Conservation (phyloP, 2,113 vertebrate species). For the Miniopterus natalensis region DNA sequence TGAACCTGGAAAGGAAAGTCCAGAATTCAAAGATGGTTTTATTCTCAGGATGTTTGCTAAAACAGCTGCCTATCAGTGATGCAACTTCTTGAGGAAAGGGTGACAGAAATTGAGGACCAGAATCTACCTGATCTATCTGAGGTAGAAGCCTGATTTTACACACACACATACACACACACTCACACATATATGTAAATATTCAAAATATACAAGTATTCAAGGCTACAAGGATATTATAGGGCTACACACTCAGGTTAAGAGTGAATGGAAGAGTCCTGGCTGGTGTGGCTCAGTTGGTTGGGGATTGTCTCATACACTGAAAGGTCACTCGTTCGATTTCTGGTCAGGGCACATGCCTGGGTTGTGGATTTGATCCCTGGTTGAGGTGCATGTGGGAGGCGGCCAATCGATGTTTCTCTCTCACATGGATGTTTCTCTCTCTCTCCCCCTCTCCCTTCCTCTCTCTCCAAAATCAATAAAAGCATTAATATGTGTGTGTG, state of each 20-base stretch:
- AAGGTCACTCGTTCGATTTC: too few relatives aligned
- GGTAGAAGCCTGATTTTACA: neutral
- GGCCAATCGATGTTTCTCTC: too few relatives aligned
- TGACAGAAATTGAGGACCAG: neutral
- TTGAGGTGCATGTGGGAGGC: too few relatives aligned
- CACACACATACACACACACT: neutral
- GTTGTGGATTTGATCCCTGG: too few relatives aligned
- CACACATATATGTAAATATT: neutral
- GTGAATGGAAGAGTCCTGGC: neutral
- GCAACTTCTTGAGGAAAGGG: neutral
- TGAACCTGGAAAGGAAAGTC: neutral
- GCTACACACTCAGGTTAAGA: neutral
- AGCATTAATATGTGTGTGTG: too few relatives aligned
- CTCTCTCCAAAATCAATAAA: too few relatives aligned
- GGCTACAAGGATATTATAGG: neutral
- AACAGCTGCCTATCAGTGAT: neutral
- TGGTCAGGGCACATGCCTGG: too few relatives aligned
- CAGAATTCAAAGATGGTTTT: neutral
- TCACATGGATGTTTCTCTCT: too few relatives aligned
- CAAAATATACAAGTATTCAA: neutral
- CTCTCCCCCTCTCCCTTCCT: too few relatives aligned
- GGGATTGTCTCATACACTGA: too few relatives aligned
- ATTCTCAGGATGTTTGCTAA: conserved; percentile 1
- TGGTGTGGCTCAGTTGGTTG: too few relatives aligned
- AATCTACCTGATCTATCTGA: neutral